Evolutionary conservation across 2,888 invertebrate genomes (phyloP).

Genomic region (Drosophila formosana): DNA sequence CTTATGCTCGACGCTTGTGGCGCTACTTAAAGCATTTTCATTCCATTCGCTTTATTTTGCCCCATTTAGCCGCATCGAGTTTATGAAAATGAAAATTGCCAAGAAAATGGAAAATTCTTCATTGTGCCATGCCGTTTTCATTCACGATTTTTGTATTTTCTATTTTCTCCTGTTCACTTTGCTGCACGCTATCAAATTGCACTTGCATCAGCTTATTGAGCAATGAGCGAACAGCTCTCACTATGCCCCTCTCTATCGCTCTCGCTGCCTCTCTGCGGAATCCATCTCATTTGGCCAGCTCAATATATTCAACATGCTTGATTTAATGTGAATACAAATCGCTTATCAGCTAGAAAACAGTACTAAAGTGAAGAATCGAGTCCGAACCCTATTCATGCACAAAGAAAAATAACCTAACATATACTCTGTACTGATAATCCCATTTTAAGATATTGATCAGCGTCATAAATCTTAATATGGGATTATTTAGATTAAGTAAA

Average conservation of each 20-base stretch:
- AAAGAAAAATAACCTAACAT: background rate
- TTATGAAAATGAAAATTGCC: constrained; percentile 74
- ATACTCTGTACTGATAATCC: too few species aligned
- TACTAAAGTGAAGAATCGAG: background rate
- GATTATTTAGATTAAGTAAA: too few species aligned
- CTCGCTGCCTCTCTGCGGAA: constrained; percentile 5
- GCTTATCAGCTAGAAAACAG: constrained; percentile 57
- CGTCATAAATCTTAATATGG: too few species aligned
- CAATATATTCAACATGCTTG: constrained; percentile 44
- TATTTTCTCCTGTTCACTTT: constrained; percentile 13
- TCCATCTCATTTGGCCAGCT: constrained; percentile 9
- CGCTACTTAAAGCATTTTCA: constrained; percentile 64
- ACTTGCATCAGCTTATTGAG: constrained; percentile 46
- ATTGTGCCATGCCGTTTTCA: constrained; percentile 26
- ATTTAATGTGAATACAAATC: constrained; percentile 74
- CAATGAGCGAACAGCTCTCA: constrained; percentile 5
- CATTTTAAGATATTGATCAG: too few species aligned
- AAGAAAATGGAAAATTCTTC: constrained; percentile 58
- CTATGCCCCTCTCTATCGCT: background rate
- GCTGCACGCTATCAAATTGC: constrained; percentile 42
- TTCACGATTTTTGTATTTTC: background rate
- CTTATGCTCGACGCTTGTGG: constrained; percentile 25
- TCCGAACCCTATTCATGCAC: background rate
- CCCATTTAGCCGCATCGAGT: constrained; percentile 48
- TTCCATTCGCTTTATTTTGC: constrained; percentile 54